Evolutionary conservation across 1,140 invertebrate genomes (phyloP), one percentile per base, ranked within the genome.

Genomic region (Pentalonia nigronervosa): DNA sequence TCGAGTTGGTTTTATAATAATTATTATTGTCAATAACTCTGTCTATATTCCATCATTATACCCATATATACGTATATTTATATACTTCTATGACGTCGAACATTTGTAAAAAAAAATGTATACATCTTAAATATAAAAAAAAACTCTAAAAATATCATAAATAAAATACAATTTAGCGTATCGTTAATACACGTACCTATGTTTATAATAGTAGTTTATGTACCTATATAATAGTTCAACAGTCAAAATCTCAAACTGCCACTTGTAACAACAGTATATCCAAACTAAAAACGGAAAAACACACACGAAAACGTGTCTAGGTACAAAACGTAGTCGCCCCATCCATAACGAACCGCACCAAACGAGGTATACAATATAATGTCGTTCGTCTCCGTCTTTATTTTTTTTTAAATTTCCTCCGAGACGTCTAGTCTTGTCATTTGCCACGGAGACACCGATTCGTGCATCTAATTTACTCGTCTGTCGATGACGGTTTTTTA

Each of bases 401-500:
- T n/a, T 41, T 50, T 48, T 48, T 48, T 50, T 50, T 2, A 21
- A 34, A 41, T 86, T 41, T 86, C 36, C 21, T 8, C 20, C 17
- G 21, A 89, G 88, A 89, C 88, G 60, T 76, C 60, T n/a, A 76
- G 60, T 89, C 87, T 67, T 45, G 67, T 84, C 76, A 92, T 84
- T 84, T 36, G 81, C 45, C 91, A 56, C 47, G 90, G 90, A 86
- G 91, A 92, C 76, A 84, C 88, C 47, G 87, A 36, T 41, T 56
- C 91, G 76, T 93, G 81, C 91, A 86, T 93, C 91, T 86, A 93
- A 93, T 93, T 93, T 86, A 93, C 91, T 93, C 91, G 91, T 93
- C 91, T 53, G 91, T 93, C 91, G 53, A 83, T 83, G 81, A 36
- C 81, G 91, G 21, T 81, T 48, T 50, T 81, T 91, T 47, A 67